A percentile compares a stretch with the other conserved stretches of the same genome.
These are phyloP conservation scores for Ammodytes marinus DNA, from an alignment of 2,113 vertebrate genomes.

Conservation along the genomic window DNA sequence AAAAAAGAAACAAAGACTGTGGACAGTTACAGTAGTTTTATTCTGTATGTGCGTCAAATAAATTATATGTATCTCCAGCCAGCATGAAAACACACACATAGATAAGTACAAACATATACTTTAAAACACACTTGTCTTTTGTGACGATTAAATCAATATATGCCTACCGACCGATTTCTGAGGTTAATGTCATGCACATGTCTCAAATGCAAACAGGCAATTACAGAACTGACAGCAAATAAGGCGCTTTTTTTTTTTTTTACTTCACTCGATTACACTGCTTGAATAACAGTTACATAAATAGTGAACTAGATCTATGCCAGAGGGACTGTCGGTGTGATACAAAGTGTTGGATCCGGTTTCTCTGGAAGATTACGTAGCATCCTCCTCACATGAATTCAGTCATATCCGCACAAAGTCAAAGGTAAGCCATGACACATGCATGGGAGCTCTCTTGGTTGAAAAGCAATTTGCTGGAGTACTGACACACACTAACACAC, in stretches of 20 bases:
- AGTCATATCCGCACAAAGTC: slow-evolving; percentile 50
- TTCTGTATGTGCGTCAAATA: slow-evolving; percentile 72
- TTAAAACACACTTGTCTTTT: slow-evolving; percentile 51
- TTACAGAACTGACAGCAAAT: slow-evolving; percentile 59
- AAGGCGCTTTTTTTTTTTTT: slow-evolving; percentile 58
- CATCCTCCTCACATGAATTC: slow-evolving; percentile 53
- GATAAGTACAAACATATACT: slow-evolving; percentile 60
- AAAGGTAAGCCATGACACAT: slow-evolving; percentile 70
- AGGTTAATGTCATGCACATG: slow-evolving; percentile 68
- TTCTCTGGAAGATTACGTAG: slow-evolving; percentile 49
- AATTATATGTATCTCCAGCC: slow-evolving; percentile 69
- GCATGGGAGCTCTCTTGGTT: slow-evolving; percentile 53
- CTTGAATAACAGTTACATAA: slow-evolving; percentile 74
- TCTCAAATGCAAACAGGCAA: slow-evolving; percentile 67
- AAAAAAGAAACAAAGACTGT: slow-evolving; percentile 15
- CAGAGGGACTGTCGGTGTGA: slow-evolving; percentile 60
- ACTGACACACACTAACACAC: slow-evolving; percentile 17
- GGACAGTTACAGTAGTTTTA: slow-evolving; percentile 70
- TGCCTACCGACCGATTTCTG: slow-evolving; percentile 27
- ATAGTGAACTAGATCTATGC: slow-evolving; percentile 72
- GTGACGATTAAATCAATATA: slow-evolving; percentile 39
- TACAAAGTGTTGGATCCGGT: slow-evolving; percentile 48
- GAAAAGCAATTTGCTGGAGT: slow-evolving; percentile 47
- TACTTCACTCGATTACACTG: slow-evolving; percentile 71
- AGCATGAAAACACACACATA: slow-evolving; percentile 52